Evolutionary conservation across 1,140 invertebrate species (phyloP), one percentile per base, ranked within the genome.

Genomic region (Caenorhabditis remanei): DNA sequence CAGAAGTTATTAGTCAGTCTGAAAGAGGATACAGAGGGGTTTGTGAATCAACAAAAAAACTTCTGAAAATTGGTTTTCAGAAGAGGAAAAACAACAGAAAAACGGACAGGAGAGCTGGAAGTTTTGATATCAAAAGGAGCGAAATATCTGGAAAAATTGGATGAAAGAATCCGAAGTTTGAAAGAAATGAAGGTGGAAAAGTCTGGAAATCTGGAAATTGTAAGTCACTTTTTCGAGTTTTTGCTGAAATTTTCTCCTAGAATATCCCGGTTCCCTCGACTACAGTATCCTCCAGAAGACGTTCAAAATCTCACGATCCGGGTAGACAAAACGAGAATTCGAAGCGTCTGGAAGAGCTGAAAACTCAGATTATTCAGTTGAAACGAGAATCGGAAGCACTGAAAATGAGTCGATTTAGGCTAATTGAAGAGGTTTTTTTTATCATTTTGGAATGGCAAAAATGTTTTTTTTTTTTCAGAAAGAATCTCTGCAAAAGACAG

Each of bases 371-470:
- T 24, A 79, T 79, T 11, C 71, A 79, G 46, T 14, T 79, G 40
- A 79, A 50, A 79, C 6, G 71, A 50, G 71, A 79, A 53, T 79
- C 71, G 13, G 71, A 79, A 53, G 71, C 71, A 21, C 71, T 79
- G 13, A 16, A 24, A 3, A 79, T 79, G 71, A 50, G 14, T 24
- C 53, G 24, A 53, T 46, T 40, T 1, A 50, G 71, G 46, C 11
- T 79, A 13, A 11, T 79, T 43, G 71, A 79, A 50, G 71, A 79
- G 46, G 71, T 63, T 53, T 53, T 14, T 53, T 53, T 53, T 53
- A 0, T 53, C 50, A 9, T 11, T n/a, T 53, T 16, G 14, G 8
- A 50, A 50, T 50, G 0, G 8, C 50, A 50, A 4, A 50, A 50
- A 50, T 7, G 48, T 50, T 50, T 50, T 50, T 6, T 50, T 13